Evolutionary conservation across 2,888 invertebrate genomes (phyloP), one percentile per base, ranked within the genome.

Genomic region (Phaonia tiefii): DNA sequence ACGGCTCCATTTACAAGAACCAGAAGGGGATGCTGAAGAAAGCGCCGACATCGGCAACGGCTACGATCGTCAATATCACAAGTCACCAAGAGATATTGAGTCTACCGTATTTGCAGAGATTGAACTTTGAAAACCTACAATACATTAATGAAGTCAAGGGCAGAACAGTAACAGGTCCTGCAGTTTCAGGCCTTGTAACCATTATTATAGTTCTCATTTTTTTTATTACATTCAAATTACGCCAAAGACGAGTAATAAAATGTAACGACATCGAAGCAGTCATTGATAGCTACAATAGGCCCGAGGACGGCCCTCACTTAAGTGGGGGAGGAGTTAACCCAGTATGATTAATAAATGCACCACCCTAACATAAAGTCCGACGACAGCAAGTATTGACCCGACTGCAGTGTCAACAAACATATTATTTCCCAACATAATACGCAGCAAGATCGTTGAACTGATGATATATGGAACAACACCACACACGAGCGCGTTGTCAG

Each of bases 1-100:
- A 31, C 31, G 31, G 31, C 3, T 5, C 31, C 3, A 8, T 31
- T 8, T 31, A 31, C 31, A 31, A 31, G 3, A 31, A 31, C 8
- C 31, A 3, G 8, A 31, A 31, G 8, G 31, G 31, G 8, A 31
- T 31, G 31, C 8, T 31, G 31, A 31, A 8, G 31, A n/a, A n/a
- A n/a, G n/a, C n/a, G n/a, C n/a, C n/a, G n/a, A n/a, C n/a, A n/a
- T n/a, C n/a, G n/a, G n/a, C n/a, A n/a, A n/a, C n/a, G n/a, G n/a
- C 56, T 3, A 15, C 74, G 42, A 26, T 76, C n/a, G 10, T 67
- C 10, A 83, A 81, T 54, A 83, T 82, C 10, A 82, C 77, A 3
- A 69, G 71, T 46, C 81, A 81, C 17, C 75, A 75, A 25, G 75
- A 80, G 13, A 71, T 78, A 51, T 58, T 83, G 31, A 80, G 78